Percentiles rank a stretch among this genome's conserved stretches.
phyloP scores from a whole-genome alignment of 2,797 vertebrate species.

The Gadopsis bispinosus region DNA sequence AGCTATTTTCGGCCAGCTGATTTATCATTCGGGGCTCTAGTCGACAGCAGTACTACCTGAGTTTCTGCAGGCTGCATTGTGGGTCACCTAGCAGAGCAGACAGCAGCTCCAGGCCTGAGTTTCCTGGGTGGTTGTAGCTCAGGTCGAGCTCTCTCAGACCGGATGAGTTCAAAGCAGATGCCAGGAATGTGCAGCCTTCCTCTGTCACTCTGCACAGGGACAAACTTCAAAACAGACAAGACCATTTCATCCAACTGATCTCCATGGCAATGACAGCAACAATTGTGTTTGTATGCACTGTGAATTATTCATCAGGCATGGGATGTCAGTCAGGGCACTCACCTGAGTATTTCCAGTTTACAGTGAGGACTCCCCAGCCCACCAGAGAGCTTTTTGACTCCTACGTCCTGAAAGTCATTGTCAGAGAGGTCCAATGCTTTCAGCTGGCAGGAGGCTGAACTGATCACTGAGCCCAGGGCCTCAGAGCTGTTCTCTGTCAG shows the following conservation, averaged over 20 bases:
- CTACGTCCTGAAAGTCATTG: slow-evolving; percentile 70
- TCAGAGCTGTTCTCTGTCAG: slow-evolving; percentile 56
- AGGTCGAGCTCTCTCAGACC: slow-evolving; percentile 73
- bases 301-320: slow-evolving; percentile 28
- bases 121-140: slow-evolving; percentile 78
- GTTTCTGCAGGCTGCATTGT: slow-evolving; percentile 62
- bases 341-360: slow-evolving; percentile 73
- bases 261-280: neutral
- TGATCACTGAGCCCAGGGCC: slow-evolving; percentile 50
- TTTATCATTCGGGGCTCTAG: neutral
- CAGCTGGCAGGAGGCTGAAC: slow-evolving; percentile 60
- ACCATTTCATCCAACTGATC: slow-evolving; percentile 19
- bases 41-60: slow-evolving; percentile 57
- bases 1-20: neutral
- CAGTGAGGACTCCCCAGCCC: slow-evolving; percentile 62
- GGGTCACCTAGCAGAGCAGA: slow-evolving; percentile 62
- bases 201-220: slow-evolving; percentile 73
- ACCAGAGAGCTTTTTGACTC: slow-evolving; percentile 56
- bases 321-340: slow-evolving; percentile 33
- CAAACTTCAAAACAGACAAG: slow-evolving; percentile 60
- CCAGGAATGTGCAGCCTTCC: slow-evolving; percentile 70
- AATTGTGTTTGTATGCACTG: slow-evolving; percentile 8
- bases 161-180: slow-evolving; percentile 63
- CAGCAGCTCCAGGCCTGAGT: slow-evolving; percentile 61
- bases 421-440: slow-evolving; percentile 71